Evolutionary conservation across 2,797 vertebrate genomes (phyloP).

Genomic region (Stomatorhinus walkeri): DNA sequence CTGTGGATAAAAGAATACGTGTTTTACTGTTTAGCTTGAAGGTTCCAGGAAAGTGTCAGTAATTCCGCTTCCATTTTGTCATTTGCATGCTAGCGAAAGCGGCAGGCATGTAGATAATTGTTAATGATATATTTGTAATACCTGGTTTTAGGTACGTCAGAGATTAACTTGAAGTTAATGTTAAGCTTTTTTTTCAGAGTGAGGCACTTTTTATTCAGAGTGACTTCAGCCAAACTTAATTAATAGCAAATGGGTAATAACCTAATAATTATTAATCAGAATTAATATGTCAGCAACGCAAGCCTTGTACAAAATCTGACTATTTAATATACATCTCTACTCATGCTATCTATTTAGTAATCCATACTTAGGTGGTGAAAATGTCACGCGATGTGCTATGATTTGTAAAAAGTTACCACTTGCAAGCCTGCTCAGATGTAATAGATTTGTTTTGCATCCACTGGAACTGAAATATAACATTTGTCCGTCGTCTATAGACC

Average conservation of each 20-base stretch:
- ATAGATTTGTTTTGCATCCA: not conserved
- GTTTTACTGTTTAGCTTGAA: not conserved
- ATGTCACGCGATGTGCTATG: not conserved
- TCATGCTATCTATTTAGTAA: conserved; percentile 6
- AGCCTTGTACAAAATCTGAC: not conserved
- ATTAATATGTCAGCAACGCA: not conserved
- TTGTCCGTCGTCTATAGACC: not conserved
- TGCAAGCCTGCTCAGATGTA: not conserved
- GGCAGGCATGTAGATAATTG: not conserved
- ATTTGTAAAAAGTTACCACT: not conserved
- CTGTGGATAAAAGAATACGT: not conserved
- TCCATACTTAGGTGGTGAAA: not conserved
- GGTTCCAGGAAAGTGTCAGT: not conserved
- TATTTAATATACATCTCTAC: not conserved
- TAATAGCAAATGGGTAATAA: not conserved
- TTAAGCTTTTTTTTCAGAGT: not conserved
- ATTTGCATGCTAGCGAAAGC: not conserved
- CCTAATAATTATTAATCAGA: not conserved
- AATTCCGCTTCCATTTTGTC: not conserved
- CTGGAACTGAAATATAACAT: not conserved
- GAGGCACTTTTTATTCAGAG: conserved; percentile 2
- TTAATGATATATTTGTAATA: not conserved
- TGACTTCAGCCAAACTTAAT: not conserved
- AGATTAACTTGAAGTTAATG: not conserved
- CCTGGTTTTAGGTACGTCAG: not conserved